phyloP scores from a whole-genome alignment of 2,888 invertebrate species.

The Reticulitermes lucifugus region DNA sequence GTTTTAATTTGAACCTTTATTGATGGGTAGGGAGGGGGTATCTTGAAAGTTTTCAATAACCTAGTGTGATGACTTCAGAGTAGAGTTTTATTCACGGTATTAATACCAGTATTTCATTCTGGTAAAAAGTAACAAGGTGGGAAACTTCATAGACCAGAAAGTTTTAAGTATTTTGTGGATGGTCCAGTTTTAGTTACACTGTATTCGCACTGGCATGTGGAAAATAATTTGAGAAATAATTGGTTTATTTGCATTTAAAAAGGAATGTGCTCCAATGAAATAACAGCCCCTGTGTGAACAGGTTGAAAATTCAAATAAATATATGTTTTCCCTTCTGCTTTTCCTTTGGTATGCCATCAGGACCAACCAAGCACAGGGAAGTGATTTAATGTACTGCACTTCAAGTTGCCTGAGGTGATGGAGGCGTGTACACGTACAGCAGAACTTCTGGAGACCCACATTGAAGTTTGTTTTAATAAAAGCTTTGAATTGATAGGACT shows the following conservation, averaged over 20 bases:
- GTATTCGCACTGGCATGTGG: background rate
- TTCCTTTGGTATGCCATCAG: background rate
- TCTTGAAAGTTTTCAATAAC: background rate
- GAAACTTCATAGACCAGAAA: background rate
- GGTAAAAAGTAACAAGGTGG: background rate
- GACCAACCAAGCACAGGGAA: background rate
- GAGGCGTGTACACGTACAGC: background rate
- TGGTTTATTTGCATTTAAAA: background rate
- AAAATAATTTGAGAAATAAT: background rate
- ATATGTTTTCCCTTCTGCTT: background rate
- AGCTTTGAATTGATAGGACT: background rate
- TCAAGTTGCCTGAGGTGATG: slow-evolving; percentile 9
- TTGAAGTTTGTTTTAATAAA: slow-evolving; percentile 35
- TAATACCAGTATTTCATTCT: background rate
- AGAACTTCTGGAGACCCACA: slow-evolving; percentile 18
- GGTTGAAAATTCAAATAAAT: background rate
- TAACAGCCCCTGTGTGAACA: background rate
- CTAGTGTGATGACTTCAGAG: background rate
- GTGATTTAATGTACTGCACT: background rate
- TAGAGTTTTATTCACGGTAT: background rate
- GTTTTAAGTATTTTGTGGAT: background rate
- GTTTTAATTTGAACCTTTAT: background rate
- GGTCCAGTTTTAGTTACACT: background rate
- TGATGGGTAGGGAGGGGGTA: background rate
- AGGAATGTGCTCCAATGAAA: background rate